Conservation (phyloP, 2,113 vertebrate species). For the Vanacampus margaritifer region DNA sequence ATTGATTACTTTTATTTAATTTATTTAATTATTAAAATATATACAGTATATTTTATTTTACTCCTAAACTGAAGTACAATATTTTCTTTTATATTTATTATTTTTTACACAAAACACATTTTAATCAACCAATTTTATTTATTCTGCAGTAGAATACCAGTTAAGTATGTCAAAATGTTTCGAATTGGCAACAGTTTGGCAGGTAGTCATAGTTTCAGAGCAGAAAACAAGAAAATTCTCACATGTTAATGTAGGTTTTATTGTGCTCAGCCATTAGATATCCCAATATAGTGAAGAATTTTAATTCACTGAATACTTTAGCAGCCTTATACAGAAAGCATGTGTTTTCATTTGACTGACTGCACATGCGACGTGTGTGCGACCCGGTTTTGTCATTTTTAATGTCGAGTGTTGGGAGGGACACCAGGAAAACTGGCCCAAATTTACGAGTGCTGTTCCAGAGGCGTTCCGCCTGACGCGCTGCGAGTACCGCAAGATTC, state of each 20-base stretch:
- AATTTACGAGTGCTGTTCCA: conserved; percentile 17
- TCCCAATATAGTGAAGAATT: not conserved
- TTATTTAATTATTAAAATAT: no score
- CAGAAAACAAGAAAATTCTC: not conserved
- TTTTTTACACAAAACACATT: no score
- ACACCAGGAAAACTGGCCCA: conserved; percentile 39
- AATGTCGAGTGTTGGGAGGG: conserved; percentile 27
- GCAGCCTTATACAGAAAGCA: not conserved
- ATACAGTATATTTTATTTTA: no score
- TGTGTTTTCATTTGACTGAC: conserved; percentile 5
- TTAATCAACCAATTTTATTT: no score
- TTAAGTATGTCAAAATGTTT: no score
- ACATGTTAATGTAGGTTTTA: not conserved
- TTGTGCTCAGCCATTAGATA: no score
- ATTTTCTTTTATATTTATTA: no score
- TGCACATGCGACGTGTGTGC: conserved; percentile 12
- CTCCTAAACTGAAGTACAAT: no score
- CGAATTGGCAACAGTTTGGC: no score
- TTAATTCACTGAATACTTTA: not conserved
- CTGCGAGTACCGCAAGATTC: conserved; percentile 64
- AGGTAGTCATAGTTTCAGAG: not conserved
- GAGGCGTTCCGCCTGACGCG: conserved; percentile 64
- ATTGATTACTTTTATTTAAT: no score
- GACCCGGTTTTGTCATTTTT: conserved; percentile 13
- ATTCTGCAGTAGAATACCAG: no score